Base-by-base conservation (phyloP, 2,113 vertebrate species). In the Muntiacus reevesi region DNA sequence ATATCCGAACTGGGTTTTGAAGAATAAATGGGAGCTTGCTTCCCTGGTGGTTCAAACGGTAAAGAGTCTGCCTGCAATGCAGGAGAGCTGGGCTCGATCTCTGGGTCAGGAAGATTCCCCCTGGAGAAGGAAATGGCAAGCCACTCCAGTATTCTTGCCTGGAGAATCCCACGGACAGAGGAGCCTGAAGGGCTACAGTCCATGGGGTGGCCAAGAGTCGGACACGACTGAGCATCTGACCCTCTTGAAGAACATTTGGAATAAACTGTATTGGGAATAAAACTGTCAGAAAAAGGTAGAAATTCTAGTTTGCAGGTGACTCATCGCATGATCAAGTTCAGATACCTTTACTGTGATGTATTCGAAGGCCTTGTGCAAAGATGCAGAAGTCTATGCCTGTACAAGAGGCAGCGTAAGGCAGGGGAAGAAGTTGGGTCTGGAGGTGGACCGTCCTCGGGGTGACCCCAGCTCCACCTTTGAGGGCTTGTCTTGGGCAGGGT, bases 371-470 rank as follows among this genome's bases (percentile, higher is more conserved):
- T n/a, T 25, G 23, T 7, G 14, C n/a, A 57, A 89, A 50, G 25
- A 45, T 3, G n/a, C 25, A 17, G 3, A 50, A 12, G 60, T 21
- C 5, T 47, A 7, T 30, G 64, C 43, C 3, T 45, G 13, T 17
- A 17, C 17, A 43, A 60, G 52, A 30, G 59, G 6, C n/a, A 28
- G 14, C 2, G 4, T 13, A 17, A 27, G 6, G 9, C 87, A 7
- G 8, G 8, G 13, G 45, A 62, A 76, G 82, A 62, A 86, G 11
- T 7, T 14, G 10, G 16, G 10, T 30, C 91, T n/a, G 4, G 45
- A 43, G 36, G 6, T 5, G 10, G 40, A 6, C 27, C 12, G 0
- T 47, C n/a, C 2, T 36, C 40, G 1, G n/a, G 27, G 30, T 36
- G 3, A 30, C 16, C 27, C 16, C 43, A 30, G 43, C 43, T 30